Evolutionary conservation across 2,797 vertebrate genomes (phyloP).

Genomic region (Poeciliopsis paucimaculata): DNA sequence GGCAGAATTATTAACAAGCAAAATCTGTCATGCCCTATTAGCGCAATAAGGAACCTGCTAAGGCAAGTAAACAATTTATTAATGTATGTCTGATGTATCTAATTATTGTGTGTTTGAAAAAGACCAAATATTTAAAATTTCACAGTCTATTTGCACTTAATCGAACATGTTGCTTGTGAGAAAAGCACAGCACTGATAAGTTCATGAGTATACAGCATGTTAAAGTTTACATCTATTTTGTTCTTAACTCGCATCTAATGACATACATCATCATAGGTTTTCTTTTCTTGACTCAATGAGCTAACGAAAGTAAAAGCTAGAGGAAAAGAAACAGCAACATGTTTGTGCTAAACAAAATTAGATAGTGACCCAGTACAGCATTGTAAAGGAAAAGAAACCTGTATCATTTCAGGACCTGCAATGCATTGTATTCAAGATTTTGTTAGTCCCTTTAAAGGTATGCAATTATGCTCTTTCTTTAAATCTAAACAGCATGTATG

Average conservation of each 20-base stretch:
- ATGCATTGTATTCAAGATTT: background rate
- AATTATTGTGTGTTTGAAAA: slow-evolving; percentile 71
- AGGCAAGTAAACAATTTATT: slow-evolving; percentile 79
- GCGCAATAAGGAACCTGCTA: slow-evolving; percentile 78
- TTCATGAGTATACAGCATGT: slow-evolving; percentile 36
- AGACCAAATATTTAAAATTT: slow-evolving; percentile 71
- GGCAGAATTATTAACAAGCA: slow-evolving; percentile 82
- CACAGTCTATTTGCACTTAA: slow-evolving; percentile 77
- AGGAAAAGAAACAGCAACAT: background rate
- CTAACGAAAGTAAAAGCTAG: slow-evolving; percentile 1
- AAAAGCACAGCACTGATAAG: slow-evolving; percentile 56
- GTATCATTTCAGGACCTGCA: background rate
- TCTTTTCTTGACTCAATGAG: slow-evolving; percentile 3
- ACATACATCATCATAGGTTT: slow-evolving; percentile 32
- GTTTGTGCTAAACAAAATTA: background rate
- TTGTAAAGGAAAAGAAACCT: background rate
- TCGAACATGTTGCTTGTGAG: slow-evolving; percentile 59
- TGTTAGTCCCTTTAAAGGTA: background rate
- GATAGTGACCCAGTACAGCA: background rate
- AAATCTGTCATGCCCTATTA: slow-evolving; percentile 81
- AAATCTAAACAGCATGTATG: background rate
- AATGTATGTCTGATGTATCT: slow-evolving; percentile 75
- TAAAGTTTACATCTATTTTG: slow-evolving; percentile 48
- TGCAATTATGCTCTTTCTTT: background rate
- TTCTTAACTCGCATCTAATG: slow-evolving; percentile 30